A percentile compares a stretch with the other conserved stretches of the same genome.
phyloP scores from a whole-genome alignment of 2,888 invertebrate species.

The Cinara cedri region DNA sequence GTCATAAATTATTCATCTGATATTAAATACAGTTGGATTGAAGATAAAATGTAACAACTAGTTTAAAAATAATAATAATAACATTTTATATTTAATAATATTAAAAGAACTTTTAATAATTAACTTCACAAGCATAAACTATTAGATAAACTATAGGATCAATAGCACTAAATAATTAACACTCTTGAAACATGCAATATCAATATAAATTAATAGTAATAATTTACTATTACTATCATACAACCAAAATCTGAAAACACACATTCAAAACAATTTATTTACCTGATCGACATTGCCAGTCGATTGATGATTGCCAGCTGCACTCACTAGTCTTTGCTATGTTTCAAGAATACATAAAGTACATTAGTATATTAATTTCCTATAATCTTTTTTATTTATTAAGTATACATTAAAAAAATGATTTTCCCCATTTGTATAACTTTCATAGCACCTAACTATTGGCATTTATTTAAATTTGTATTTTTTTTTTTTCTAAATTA shows the following conservation, averaged over 20 bases:
- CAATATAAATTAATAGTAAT: constrained; percentile 17
- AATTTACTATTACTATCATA: constrained; percentile 26
- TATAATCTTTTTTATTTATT: not conserved
- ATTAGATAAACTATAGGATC: not conserved
- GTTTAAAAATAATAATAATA: not conserved
- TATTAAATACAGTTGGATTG: not conserved
- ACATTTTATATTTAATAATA: not conserved
- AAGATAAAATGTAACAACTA: not conserved
- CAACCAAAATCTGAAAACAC: constrained; percentile 25
- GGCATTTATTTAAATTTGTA: not conserved
- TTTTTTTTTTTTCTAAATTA: too few species aligned
- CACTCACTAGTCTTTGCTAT: constrained; percentile 56
- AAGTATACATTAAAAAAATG: too few species aligned
- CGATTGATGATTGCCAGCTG: constrained; percentile 53
- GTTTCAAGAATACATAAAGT: constrained; percentile 52
- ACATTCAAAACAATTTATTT: constrained; percentile 49
- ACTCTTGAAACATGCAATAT: constrained; percentile 43
- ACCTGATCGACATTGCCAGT: constrained; percentile 56
- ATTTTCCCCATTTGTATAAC: too few species aligned
- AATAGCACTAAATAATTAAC: constrained; percentile 20
- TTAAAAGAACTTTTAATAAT: constrained; percentile 5
- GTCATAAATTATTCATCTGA: not conserved
- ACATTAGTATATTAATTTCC: constrained; percentile 11
- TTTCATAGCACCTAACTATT: too few species aligned
- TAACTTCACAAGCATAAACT: constrained; percentile 11